Conservation (phyloP, 2,113 vertebrate species). For the Trochalopteron elliotii region DNA sequence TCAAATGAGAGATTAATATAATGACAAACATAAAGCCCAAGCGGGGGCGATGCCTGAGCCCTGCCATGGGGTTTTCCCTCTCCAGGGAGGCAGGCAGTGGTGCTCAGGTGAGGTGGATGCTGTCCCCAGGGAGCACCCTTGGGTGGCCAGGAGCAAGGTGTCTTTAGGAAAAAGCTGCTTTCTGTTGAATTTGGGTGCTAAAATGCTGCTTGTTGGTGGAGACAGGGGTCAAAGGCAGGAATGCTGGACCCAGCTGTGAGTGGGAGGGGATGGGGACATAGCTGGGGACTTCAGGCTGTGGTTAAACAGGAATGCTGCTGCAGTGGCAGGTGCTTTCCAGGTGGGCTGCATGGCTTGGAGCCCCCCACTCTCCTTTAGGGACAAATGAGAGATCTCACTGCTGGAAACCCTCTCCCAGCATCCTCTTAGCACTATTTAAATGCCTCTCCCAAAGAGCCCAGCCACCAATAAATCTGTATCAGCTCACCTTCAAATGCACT, state of each 20-base stretch:
- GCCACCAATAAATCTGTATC: constrained; percentile 6
- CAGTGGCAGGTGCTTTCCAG: neutral
- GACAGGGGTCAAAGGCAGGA: neutral
- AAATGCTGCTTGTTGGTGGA: neutral
- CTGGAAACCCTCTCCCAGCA: neutral
- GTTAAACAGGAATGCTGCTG: neutral
- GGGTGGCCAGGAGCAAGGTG: neutral
- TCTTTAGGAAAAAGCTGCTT: neutral
- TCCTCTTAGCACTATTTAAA: neutral
- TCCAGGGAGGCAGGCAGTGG: accelerated
- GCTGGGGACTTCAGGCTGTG: accelerated
- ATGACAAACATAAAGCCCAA: neutral
- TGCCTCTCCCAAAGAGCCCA: neutral
- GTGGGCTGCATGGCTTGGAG: neutral
- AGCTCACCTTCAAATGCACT: neutral
- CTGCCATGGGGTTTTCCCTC: neutral
- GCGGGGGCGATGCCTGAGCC: neutral
- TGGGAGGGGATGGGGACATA: accelerated
- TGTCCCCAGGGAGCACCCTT: accelerated
- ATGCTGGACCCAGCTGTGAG: accelerated
- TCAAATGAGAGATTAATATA: constrained; percentile 43
- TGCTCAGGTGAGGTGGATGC: neutral
- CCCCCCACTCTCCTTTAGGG: neutral
- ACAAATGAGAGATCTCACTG: neutral
- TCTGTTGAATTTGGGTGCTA: neutral